A percentile compares a stretch with the other conserved stretches of the same genome.
These are phyloP conservation scores for Torymus texanus DNA, from an alignment of 2,888 invertebrate genomes.

Conservation along the genomic window DNA sequence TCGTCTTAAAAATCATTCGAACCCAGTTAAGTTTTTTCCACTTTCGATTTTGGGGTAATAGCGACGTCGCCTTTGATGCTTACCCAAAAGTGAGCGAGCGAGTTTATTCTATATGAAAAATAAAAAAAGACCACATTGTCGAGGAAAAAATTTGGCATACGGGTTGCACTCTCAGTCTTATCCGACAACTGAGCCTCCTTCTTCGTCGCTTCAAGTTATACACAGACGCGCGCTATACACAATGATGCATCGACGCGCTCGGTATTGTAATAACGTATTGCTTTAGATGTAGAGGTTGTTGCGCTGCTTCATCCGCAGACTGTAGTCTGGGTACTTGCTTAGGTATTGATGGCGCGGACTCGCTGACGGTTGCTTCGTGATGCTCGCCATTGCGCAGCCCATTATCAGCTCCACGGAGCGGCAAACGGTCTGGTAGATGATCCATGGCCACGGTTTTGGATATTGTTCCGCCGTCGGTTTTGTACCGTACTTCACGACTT, in stretches of 20 bases:
- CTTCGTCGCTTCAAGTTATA: neutral
- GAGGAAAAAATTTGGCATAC: constrained; percentile 31
- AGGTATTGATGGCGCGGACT: constrained; percentile 74
- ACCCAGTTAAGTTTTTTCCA: neutral
- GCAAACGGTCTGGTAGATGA: constrained; percentile 77
- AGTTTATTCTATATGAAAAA: neutral
- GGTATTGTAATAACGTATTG: constrained; percentile 27
- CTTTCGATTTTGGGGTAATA: neutral
- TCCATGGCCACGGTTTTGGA: constrained; percentile 77
- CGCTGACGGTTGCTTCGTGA: constrained; percentile 77
- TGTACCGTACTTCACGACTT: constrained; percentile 64
- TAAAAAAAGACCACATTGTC: neutral
- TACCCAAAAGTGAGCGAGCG: neutral
- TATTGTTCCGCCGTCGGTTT: constrained; percentile 62
- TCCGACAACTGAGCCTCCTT: constrained; percentile 15
- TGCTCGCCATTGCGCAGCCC: constrained; percentile 78
- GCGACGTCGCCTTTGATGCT: neutral
- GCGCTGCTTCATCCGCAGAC: constrained; percentile 71
- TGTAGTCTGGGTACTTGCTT: constrained; percentile 70
- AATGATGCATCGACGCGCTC: neutral
- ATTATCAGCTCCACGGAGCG: constrained; percentile 75
- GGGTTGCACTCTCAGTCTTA: constrained; percentile 38
- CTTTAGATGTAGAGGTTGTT: constrained; percentile 73
- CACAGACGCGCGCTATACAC: neutral
- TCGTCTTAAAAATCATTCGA: neutral